Conservation (phyloP, 2,797 vertebrate genomes). For the Notoglanidium macrostoma region DNA sequence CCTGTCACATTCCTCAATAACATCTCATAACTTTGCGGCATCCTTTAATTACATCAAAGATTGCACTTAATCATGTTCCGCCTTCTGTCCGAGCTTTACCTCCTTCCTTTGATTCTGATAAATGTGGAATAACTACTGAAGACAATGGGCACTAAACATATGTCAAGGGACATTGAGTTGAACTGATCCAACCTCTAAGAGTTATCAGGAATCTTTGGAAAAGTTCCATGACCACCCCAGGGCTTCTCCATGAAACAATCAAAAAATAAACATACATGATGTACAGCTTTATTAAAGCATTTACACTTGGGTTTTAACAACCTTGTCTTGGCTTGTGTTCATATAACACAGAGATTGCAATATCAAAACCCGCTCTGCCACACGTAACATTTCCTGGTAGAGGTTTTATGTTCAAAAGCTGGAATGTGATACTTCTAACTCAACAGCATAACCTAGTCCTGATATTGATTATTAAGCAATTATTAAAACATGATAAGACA, state of each 20-base stretch:
- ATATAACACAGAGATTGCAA: not conserved
- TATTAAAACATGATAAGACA: not conserved
- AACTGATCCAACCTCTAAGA: slow-evolving; percentile 36
- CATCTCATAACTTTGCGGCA: slow-evolving; percentile 29
- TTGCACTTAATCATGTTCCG: slow-evolving; percentile 34
- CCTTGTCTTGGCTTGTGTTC: not conserved
- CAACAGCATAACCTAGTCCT: not conserved
- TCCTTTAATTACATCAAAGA: slow-evolving; percentile 46
- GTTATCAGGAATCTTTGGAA: slow-evolving; percentile 29
- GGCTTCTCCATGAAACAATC: not conserved
- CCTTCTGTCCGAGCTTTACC: slow-evolving; percentile 27
- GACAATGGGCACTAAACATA: slow-evolving; percentile 46
- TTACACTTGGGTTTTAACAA: not conserved
- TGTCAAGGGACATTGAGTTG: slow-evolving; percentile 40
- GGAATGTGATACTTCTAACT: not conserved
- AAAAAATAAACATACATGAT: slow-evolving; percentile 7
- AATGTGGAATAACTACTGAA: slow-evolving; percentile 38
- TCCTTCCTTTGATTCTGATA: slow-evolving; percentile 49
- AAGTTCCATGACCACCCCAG: slow-evolving; percentile 3
- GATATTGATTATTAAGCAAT: not conserved
- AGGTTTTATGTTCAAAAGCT: not conserved
- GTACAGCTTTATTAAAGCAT: not conserved
- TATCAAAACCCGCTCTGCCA: not conserved
- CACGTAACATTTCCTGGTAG: not conserved
- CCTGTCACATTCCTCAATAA: slow-evolving; percentile 21